Conservation (phyloP, 2,113 vertebrate genomes). For the Catharus minimus region DNA sequence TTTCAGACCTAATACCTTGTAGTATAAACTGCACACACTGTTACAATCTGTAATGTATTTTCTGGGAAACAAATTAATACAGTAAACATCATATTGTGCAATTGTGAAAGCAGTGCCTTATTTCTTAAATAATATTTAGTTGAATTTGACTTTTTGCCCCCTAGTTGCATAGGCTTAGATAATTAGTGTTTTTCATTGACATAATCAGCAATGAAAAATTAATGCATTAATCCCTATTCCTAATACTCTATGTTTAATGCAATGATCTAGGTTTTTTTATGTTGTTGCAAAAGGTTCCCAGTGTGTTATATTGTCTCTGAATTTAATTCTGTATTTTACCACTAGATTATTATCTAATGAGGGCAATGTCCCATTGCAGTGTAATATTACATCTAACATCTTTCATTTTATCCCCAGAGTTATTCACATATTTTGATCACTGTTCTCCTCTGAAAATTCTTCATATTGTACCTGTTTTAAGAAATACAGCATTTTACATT, state of each 20-base stretch:
- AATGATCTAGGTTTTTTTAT: background rate
- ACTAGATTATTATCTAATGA: background rate
- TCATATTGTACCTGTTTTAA: background rate
- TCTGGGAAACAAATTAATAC: background rate
- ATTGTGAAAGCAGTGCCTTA: background rate
- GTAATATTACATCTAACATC: background rate
- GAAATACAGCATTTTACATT: background rate
- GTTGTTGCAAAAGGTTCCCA: background rate
- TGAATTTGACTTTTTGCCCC: background rate
- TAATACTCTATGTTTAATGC: background rate
- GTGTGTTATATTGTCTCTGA: background rate
- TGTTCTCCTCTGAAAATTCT: background rate
- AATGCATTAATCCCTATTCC: background rate
- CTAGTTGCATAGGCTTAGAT: background rate
- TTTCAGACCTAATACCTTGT: background rate
- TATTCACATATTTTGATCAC: background rate
- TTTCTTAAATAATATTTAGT: background rate
- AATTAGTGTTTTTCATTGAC: background rate
- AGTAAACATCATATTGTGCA: background rate
- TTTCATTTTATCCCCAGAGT: background rate
- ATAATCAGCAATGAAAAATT: background rate
- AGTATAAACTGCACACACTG: background rate
- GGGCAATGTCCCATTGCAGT: background rate
- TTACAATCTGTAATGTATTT: background rate
- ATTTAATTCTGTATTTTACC: background rate